Base-by-base conservation (phyloP, 2,888 invertebrate species). In the Nemapogon koenigi region DNA sequence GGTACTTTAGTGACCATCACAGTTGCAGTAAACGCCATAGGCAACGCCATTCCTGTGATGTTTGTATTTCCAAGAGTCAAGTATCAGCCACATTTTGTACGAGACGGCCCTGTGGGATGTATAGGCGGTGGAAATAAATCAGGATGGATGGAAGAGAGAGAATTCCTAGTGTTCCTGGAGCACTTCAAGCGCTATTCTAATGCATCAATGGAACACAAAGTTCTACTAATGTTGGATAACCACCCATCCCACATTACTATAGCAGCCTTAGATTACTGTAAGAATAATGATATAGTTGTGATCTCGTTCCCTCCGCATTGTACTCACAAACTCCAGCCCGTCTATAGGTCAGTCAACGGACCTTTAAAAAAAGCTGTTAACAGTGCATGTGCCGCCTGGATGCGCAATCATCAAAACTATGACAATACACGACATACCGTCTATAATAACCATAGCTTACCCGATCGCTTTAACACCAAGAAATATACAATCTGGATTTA, bases 11-110 rank as follows among this genome's bases (percentile, higher is more conserved):
- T 39, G 16, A 29, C 35, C 13, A 13, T 39, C 17, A 35, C 22
- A 25, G 22, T 29, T 16, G 19, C 39, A 13, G 28, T 28, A 11
- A 28, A 11, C 11, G 28, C 28, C 11, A n/a, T 28, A 13, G 28
- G 28, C 7, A 28, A 28, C 11, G 4, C 28, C 4, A 28, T 28
- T 7, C 28, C 41, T 15, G 49, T 46, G 7, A 48, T 53, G 49
- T 54, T 59, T 41, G 41, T 57, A 3, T 56, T 59, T 40, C 53
- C 52, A 8, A 38, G 50, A 3, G 28, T 47, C 3, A 49, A 46
- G 38, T 57, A 42, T 37, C 47, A 45, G 32, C 45, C 43, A 22
- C 7, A 39, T 3, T 48, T 52, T 44, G 15, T 52, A 11, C 35
- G 43, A 8, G 49, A 48, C 43, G 53, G 55, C 6, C 58, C 57